phyloP scores from a whole-genome alignment of 2,797 vertebrate species.

The Onychomys torridus region DNA sequence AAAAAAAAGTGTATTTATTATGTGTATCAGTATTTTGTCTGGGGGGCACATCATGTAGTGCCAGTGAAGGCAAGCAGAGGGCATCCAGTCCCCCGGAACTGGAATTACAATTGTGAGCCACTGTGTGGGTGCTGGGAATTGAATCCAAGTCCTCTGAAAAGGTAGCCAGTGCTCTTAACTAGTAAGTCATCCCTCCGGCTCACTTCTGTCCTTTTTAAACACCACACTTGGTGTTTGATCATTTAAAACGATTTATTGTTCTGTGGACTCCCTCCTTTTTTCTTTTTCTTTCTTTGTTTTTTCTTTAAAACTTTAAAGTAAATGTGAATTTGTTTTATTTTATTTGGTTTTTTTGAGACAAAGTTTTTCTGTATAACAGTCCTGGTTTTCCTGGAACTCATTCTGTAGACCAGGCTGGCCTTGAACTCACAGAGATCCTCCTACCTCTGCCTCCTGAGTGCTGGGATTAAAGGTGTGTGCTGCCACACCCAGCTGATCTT shows the following conservation, averaged over 20 bases:
- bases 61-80: not conserved
- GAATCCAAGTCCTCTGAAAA: not conserved
- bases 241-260: not conserved
- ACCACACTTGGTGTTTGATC: not conserved
- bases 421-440: no score
- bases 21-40: not conserved
- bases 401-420: not conserved
- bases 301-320: not conserved
- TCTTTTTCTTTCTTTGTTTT: no score
- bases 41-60: not conserved
- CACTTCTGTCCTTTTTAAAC: not conserved
- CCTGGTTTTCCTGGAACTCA: not conserved
- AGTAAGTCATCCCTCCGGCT: not conserved
- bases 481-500: not conserved
- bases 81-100: no score
- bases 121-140: not conserved
- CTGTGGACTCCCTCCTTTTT: not conserved
- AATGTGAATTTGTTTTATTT: not conserved
- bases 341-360: not conserved
- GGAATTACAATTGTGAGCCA: no score
- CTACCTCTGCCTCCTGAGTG: no score
- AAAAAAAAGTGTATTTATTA: not conserved
- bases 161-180: not conserved
- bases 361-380: not conserved
- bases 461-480: not conserved